A percentile compares a stretch with the other conserved stretches of the same genome.
Evolutionary conservation across 2,888 invertebrate species (phyloP).

Genomic region (Dromius quadrimaculatus): DNA sequence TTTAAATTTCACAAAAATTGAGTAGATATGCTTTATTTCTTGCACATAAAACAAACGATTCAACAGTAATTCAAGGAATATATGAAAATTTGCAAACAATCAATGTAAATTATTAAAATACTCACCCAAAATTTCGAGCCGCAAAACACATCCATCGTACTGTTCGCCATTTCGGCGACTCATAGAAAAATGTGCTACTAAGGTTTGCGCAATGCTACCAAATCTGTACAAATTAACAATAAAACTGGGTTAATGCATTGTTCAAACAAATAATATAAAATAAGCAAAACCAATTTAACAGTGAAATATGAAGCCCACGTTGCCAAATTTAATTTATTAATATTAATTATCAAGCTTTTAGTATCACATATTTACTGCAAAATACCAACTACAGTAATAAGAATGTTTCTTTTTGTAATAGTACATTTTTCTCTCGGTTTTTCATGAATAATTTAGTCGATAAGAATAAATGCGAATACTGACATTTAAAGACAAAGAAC

Average conservation of each 20-base stretch:
- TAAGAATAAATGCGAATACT: no score
- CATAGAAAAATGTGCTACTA: conserved; percentile 24
- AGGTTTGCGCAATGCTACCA: conserved; percentile 30
- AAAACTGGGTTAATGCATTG: not conserved
- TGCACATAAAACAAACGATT: not conserved
- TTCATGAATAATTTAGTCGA: no score
- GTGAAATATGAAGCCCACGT: conserved; percentile 5
- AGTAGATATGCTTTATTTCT: not conserved
- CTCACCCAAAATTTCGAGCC: conserved; percentile 87
- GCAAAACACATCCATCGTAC: conserved; percentile 81
- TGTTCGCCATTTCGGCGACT: conserved; percentile 67
- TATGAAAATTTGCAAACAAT: not conserved
- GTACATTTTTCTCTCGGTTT: no score
- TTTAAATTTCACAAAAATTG: conserved; percentile 5
- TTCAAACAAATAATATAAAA: not conserved
- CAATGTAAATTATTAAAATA: conserved; percentile 56
- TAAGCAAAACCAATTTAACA: conserved; percentile 2
- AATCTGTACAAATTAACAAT: conserved; percentile 9
- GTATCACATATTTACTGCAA: no score
- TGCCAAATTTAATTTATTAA: not conserved
- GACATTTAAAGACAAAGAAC: conserved; percentile 7
- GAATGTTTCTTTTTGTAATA: no score
- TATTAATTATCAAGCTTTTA: no score
- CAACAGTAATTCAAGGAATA: not conserved
- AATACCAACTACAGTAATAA: no score